Evolutionary conservation across 2,113 vertebrate genomes (phyloP), one percentile per base, ranked within the genome.

Genomic region (Fregetta grallaria): DNA sequence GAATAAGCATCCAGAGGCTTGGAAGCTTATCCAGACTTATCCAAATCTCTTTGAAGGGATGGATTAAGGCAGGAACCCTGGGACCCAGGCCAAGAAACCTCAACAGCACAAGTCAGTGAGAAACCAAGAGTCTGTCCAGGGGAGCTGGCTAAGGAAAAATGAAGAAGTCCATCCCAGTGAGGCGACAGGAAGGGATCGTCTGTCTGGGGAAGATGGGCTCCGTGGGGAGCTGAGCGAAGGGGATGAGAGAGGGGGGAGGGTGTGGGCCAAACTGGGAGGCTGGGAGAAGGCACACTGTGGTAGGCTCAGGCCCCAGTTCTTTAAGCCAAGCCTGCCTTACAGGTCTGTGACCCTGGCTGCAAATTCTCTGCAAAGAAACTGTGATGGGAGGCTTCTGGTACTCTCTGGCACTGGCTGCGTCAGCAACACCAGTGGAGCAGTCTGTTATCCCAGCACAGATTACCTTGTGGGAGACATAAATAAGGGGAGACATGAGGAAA

Each of bases 11-110:
- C 89, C 93, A 96, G 91, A 95, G 96, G 66, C 78, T 97, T 97
- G 95, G 83, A 95, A 97, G 81, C 89, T 94, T 97, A 97, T 91
- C 93, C 91, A 95, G 94, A 93, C 67, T 96, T 97, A 95, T 74
- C 93, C 95, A 94, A 95, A 96, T 95, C 81, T 93, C 95, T 97
- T 96, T 97, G 97, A 97, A 97, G 97, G 92, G 1, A 91, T 59
- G 91, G 96, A 97, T 97, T 97, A 97, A 97, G 94, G 91, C 95
- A 96, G 87, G 87, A 96, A 95, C 96, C 87, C 91, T 97, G 95
- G 97, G 96, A 97, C 10, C 12, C 71, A 86, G 81, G 93, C 97
- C 97, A 97, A 94, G 74, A 97, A 97, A 82, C 87, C 84, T 92
- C 94, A 92, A 91, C 66, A 91, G 71, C 42, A 62, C 92, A 86